phyloP scores from a whole-genome alignment of 1,140 invertebrate genomes.

The Caenorhabditis brenneri region DNA sequence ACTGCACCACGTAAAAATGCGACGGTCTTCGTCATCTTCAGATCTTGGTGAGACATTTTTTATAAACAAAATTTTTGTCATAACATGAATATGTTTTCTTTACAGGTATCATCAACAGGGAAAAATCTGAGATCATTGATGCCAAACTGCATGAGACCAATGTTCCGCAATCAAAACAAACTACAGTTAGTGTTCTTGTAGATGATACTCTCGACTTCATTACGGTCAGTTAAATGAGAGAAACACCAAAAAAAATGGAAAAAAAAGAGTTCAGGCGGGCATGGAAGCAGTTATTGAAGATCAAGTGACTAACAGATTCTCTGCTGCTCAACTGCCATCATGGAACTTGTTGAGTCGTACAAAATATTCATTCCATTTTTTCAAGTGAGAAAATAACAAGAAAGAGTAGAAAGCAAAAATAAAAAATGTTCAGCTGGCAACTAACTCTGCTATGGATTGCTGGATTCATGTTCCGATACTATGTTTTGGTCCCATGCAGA shows the following conservation, averaged over 20 bases:
- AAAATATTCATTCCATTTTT: slow-evolving; percentile 60
- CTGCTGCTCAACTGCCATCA: slow-evolving; percentile 67
- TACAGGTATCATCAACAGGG: slow-evolving; percentile 55
- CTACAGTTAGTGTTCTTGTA: slow-evolving; percentile 55
- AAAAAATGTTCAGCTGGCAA: slow-evolving; percentile 64
- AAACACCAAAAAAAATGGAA: background rate
- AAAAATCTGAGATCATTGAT: slow-evolving; percentile 57
- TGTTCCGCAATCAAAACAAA: slow-evolving; percentile 41
- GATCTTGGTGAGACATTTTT: background rate
- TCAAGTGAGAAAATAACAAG: slow-evolving; percentile 57
- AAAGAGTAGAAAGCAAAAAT: too few relatives aligned
- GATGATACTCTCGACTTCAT: slow-evolving; percentile 58
- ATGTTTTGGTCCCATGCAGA: slow-evolving; percentile 64
- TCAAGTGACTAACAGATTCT: slow-evolving; percentile 67
- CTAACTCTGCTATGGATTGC: slow-evolving; percentile 63
- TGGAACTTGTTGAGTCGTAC: slow-evolving; percentile 69
- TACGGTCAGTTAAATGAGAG: slow-evolving; percentile 28
- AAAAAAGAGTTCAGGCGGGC: slow-evolving; percentile 57
- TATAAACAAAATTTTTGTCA: too few relatives aligned
- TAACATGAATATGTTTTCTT: background rate
- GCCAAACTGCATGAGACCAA: slow-evolving; percentile 52
- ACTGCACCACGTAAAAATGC: background rate
- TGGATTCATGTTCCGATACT: slow-evolving; percentile 67
- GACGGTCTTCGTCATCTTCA: background rate
- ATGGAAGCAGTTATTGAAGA: slow-evolving; percentile 70